These are phyloP conservation scores for Brachionus manjavacas DNA, from an alignment of 1,140 invertebrate species.

Conservation along the genomic window DNA sequence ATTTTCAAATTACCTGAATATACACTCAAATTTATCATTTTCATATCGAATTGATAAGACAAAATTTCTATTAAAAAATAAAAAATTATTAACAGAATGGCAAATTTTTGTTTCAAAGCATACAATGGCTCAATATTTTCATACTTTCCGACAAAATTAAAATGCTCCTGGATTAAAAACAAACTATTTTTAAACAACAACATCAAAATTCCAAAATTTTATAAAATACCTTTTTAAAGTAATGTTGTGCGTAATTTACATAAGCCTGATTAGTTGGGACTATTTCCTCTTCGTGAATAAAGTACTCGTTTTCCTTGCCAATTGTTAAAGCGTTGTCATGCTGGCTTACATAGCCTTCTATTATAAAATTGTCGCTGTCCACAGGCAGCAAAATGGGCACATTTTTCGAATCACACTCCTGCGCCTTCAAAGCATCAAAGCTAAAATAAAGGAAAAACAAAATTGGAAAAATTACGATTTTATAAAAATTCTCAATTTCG, in stretches of 20 bases:
- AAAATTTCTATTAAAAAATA: background rate
- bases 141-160: constrained; percentile 9
- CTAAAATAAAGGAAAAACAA: background rate
- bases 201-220: background rate
- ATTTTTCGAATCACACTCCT: background rate
- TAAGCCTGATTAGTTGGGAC: constrained; percentile 2
- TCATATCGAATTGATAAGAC: constrained; percentile 2
- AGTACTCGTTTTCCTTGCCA: background rate
- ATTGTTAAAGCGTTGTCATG: background rate
- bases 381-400: constrained; percentile 2
- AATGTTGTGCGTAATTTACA: constrained; percentile 22
- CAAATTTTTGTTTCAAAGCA: too few relatives aligned
- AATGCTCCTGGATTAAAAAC: background rate
- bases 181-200: background rate
- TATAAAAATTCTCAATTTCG: background rate
- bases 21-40: background rate
- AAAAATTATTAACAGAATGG: background rate
- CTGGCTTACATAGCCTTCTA: constrained; percentile 15
- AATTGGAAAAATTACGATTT: background rate
- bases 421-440: background rate
- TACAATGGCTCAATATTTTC: background rate
- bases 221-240: background rate
- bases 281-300: constrained; percentile 16
- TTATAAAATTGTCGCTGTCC: background rate
- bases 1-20: constrained; percentile 20